A percentile compares a stretch with the other conserved stretches of the same genome.
phyloP scores from a whole-genome alignment of 2,888 invertebrate genomes.

The Melipona beecheii region DNA sequence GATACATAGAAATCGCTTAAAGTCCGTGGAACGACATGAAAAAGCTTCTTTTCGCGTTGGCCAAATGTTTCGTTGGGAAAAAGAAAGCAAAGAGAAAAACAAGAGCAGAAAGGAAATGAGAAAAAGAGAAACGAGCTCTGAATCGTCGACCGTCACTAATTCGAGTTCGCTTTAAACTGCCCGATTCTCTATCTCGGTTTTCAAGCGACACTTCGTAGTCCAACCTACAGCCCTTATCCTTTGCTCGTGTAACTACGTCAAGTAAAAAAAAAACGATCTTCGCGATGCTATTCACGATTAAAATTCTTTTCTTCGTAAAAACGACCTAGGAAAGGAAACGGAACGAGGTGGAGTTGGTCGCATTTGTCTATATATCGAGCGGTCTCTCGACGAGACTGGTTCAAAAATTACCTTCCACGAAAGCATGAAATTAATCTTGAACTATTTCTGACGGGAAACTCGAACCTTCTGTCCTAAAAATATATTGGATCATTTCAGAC shows the following conservation, averaged over 20 bases:
- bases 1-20: conserved; percentile 13
- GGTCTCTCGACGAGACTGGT: background rate
- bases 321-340: background rate
- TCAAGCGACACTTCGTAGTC: conserved; percentile 35
- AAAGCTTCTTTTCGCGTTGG: conserved; percentile 24
- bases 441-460: background rate
- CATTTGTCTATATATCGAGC: background rate
- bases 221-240: conserved; percentile 12
- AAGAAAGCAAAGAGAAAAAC: background rate
- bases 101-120: background rate
- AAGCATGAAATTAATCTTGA: conserved; percentile 28
- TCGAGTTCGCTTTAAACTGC: conserved; percentile 24
- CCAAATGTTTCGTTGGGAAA: conserved; percentile 27
- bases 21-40: background rate
- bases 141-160: conserved; percentile 47
- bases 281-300: conserved; percentile 28
- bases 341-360: background rate
- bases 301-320: conserved; percentile 16
- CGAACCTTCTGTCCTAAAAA: background rate
- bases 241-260: conserved; percentile 18
- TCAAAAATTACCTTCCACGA: conserved; percentile 32
- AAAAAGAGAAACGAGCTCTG: conserved; percentile 24
- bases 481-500: too few relatives aligned
- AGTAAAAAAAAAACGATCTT: conserved; percentile 16
- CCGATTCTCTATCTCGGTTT: conserved; percentile 21